Percentiles rank a stretch among this genome's conserved stretches.
phyloP scores from a whole-genome alignment of 2,888 invertebrate species.

The Amphipyra tragopoginis region DNA sequence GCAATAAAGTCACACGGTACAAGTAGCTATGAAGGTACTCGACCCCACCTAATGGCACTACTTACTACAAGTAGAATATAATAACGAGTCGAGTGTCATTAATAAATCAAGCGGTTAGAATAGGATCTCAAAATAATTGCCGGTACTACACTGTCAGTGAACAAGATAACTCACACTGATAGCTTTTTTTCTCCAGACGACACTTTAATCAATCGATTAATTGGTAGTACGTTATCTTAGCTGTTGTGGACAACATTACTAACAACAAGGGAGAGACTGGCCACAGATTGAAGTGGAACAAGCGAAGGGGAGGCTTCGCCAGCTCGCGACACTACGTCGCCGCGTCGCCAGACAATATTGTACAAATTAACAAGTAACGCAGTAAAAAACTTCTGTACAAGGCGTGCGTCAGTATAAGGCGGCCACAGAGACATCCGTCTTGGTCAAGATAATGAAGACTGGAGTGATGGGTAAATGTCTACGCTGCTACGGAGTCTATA shows the following conservation, averaged over 20 bases:
- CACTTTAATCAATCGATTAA: conserved; percentile 35
- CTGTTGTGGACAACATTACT: conserved; percentile 9
- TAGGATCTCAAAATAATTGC: background rate
- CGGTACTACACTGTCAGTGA: conserved; percentile 21
- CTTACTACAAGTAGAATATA: conserved; percentile 7
- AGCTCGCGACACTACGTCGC: conserved; percentile 39
- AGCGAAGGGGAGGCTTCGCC: conserved; percentile 22
- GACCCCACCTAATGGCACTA: conserved; percentile 16
- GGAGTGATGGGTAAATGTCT: too few species aligned
- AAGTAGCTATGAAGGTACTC: conserved; percentile 3
- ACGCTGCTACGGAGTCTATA: too few species aligned
- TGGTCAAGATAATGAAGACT: too few species aligned
- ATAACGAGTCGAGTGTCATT: conserved; percentile 13
- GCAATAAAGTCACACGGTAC: conserved; percentile 8
- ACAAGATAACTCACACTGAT: conserved; percentile 9
- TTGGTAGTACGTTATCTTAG: conserved; percentile 10
- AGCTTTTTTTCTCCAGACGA: conserved; percentile 8
- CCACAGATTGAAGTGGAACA: conserved; percentile 26
- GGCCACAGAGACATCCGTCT: too few species aligned
- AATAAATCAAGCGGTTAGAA: conserved; percentile 3
- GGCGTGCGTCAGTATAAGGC: too few species aligned
- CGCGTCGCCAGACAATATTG: conserved; percentile 38
- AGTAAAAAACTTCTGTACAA: too few species aligned
- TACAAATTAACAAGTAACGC: conserved; percentile 9
- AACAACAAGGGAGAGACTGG: conserved; percentile 7